Base-by-base conservation (phyloP, 2,888 invertebrate species). In the Leptothorax acervorum region DNA sequence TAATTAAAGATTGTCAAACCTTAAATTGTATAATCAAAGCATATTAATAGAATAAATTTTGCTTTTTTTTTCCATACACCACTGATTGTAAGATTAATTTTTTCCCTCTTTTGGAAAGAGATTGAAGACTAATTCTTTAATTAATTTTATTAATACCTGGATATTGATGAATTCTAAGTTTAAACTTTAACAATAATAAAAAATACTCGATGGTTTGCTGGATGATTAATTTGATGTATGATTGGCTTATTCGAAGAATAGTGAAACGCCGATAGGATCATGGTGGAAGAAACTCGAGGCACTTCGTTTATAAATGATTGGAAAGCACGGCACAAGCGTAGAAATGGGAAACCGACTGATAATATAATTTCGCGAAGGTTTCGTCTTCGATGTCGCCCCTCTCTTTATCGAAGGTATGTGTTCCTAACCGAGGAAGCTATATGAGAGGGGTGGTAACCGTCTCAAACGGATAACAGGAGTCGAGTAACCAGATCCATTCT, bases 401-500 rank as follows among this genome's bases (percentile, higher is more conserved):
- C 53, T 75, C 60, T 75, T 68, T 73, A 63, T 48, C 75, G 70
- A 45, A 78, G 79, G 83, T 89, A 86, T 85, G 85, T 89, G 85
- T 90, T 86, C 86, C 84, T 87, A 90, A 87, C 89, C 85, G 85
- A 83, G 82, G 66, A 87, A 88, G 88, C 84, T 45, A 63, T 53
- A 55, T 55, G 74, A 35, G 70, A 68, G 45, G 31, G 87, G 86
- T 87, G 87, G 87, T 90, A 90, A 92, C 92, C 88, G 86, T 86
- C 89, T 90, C 90, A 92, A 92, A 91, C 90, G 90, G 89, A 91
- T 92, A 92, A 91, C 89, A 87, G 86, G 85, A 90, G 86, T 89
- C 87, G 86, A 89, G 91, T 89, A 92, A 91, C 88, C 89, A 91
- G 89, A 91, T 92, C 87, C 81, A 86, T 83, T 88, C 84, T 85